Conservation (phyloP, 2,113 vertebrate genomes). For the Mustelus asterias region DNA sequence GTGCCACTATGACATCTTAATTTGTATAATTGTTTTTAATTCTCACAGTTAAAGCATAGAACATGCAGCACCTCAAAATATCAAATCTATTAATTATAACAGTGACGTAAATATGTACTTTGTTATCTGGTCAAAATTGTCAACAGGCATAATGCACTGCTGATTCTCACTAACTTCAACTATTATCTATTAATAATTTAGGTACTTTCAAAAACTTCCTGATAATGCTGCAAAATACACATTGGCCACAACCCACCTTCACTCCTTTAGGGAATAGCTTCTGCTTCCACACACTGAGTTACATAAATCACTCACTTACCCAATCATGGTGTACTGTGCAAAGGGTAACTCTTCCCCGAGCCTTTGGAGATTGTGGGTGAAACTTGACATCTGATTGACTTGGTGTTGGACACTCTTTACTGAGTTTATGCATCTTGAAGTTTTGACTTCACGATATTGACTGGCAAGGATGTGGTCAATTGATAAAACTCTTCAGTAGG, state of each 20-base stretch:
- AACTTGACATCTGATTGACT: background rate
- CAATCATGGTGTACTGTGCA: background rate
- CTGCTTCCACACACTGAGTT: background rate
- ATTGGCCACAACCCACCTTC: background rate
- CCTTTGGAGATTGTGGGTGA: background rate
- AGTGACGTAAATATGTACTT: conserved; percentile 1
- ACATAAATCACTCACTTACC: background rate
- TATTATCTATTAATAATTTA: background rate
- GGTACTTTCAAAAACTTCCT: background rate
- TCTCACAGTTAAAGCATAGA: background rate
- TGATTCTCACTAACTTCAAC: background rate
- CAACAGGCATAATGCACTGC: background rate
- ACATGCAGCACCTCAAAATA: background rate
- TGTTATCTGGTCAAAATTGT: background rate
- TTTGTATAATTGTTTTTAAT: background rate
- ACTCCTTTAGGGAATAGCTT: background rate
- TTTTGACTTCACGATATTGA: background rate
- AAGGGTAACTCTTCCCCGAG: background rate
- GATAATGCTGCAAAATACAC: background rate
- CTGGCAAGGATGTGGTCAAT: background rate
- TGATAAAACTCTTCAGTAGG: background rate
- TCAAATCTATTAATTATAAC: background rate
- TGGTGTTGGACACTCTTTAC: background rate
- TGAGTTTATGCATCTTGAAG: background rate
- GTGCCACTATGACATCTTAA: background rate